phyloP scores from a whole-genome alignment of 2,888 invertebrate genomes.

The Leuctra nigra region DNA sequence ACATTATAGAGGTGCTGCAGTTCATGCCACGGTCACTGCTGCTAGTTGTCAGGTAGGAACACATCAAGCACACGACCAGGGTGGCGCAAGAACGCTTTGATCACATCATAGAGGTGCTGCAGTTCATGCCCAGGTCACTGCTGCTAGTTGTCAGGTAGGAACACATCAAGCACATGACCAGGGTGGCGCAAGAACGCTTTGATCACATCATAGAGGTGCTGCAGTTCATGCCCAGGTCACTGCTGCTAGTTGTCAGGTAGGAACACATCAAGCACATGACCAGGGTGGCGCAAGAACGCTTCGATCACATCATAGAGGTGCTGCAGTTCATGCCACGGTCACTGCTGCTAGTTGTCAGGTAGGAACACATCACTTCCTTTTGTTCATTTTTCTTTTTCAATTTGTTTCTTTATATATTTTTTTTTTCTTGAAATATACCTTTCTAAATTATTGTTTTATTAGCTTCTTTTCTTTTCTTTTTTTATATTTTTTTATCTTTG shows the following conservation, averaged over 20 bases:
- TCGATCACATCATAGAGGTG: conserved; percentile 54
- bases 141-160: conserved; percentile 54
- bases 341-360: conserved; percentile 63
- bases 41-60: conserved; percentile 53
- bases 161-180: conserved; percentile 55
- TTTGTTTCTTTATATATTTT: too few species aligned
- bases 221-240: conserved; percentile 53
- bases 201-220: conserved; percentile 55
- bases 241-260: conserved; percentile 56
- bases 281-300: conserved; percentile 51
- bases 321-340: conserved; percentile 55
- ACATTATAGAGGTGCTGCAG: conserved; percentile 52
- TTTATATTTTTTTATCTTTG: too few species aligned
- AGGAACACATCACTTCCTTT: too few species aligned
- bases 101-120: conserved; percentile 52
- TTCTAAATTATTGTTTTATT: too few species aligned
- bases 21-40: conserved; percentile 58
- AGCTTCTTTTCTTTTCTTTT: too few species aligned
- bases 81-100: conserved; percentile 56
- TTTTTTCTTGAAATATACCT: too few species aligned
- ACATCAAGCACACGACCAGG: conserved; percentile 54
- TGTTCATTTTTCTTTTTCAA: too few species aligned
- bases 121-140: conserved; percentile 56
- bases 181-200: conserved; percentile 53
- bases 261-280: conserved; percentile 56